Conservation (phyloP, 2,888 invertebrate species). For the Teleiodes luculella region DNA sequence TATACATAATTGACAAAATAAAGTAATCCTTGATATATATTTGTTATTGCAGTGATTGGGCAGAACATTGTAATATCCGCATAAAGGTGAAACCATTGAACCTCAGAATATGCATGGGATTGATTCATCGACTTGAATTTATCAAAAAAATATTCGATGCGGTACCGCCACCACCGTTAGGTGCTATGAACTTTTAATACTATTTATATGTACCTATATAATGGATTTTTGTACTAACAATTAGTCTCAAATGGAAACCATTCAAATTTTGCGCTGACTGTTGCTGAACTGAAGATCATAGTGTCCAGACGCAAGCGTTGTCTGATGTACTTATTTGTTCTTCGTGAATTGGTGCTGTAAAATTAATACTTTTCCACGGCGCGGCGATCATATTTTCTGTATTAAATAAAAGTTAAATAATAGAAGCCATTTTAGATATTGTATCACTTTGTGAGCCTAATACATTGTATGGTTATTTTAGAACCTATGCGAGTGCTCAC, state of each 20-base stretch:
- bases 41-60: conserved; percentile 58
- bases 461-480: no score
- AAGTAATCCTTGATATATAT: no score
- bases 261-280: neutral
- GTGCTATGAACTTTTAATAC: conserved; percentile 26
- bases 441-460: no score
- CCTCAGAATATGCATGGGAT: conserved; percentile 39
- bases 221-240: neutral
- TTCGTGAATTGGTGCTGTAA: no score
- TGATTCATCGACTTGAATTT: conserved; percentile 48
- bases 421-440: no score
- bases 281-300: no score
- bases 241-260: neutral
- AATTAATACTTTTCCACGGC: no score
- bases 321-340: no score
- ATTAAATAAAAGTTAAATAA: no score
- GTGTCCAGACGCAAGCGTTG: no score
- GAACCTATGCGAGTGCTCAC: conserved; percentile 52
- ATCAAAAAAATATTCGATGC: conserved; percentile 36
- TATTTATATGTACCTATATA: neutral
- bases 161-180: conserved; percentile 32
- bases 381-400: no score
- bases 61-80: conserved; percentile 44
- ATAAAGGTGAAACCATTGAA: conserved; percentile 43
- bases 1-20: no score